Evolutionary conservation across 37 sponge, comb jelly and placozoan species (phyloP).

Genomic region (Aplysina aerophoba): DNA sequence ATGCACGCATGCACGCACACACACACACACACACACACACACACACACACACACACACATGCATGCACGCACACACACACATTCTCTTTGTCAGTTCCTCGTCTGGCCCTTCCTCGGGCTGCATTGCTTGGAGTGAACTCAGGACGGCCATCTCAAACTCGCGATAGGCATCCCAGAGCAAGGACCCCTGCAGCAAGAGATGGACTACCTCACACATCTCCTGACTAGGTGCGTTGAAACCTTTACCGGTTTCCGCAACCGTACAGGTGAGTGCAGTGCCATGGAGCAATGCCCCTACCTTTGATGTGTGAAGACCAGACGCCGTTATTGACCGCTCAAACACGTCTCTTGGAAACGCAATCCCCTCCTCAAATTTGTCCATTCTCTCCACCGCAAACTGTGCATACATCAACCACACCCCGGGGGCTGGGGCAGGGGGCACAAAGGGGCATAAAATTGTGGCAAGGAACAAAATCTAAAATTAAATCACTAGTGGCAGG

Average conservation of each 20-base stretch:
- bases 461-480: neutral
- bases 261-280: neutral
- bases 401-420: slow-evolving; percentile 69
- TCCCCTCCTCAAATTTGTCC: slow-evolving; percentile 45
- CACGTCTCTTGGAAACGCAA: slow-evolving; percentile 61
- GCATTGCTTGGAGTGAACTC: slow-evolving; percentile 46
- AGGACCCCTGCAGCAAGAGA: slow-evolving; percentile 30
- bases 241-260: too few relatives aligned
- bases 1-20: slow-evolving; percentile 34
- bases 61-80: slow-evolving; percentile 26
- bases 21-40: neutral
- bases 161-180: slow-evolving; percentile 73
- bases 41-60: slow-evolving; percentile 3
- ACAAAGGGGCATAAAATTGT: neutral
- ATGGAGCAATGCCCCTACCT: slow-evolving; percentile 14
- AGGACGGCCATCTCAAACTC: slow-evolving; percentile 71
- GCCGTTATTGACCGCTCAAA: slow-evolving; percentile 71
- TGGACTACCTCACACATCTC: too few relatives aligned
- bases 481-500: neutral
- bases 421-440: slow-evolving; percentile 41
- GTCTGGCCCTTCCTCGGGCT: slow-evolving; percentile 1
- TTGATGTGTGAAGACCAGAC: slow-evolving; percentile 76
- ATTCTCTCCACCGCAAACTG: slow-evolving; percentile 70
- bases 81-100: slow-evolving; percentile 1
- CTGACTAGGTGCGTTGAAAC: too few relatives aligned